Conservation (phyloP, 1,140 invertebrate genomes). For the Zaprionus lachaisei region DNA sequence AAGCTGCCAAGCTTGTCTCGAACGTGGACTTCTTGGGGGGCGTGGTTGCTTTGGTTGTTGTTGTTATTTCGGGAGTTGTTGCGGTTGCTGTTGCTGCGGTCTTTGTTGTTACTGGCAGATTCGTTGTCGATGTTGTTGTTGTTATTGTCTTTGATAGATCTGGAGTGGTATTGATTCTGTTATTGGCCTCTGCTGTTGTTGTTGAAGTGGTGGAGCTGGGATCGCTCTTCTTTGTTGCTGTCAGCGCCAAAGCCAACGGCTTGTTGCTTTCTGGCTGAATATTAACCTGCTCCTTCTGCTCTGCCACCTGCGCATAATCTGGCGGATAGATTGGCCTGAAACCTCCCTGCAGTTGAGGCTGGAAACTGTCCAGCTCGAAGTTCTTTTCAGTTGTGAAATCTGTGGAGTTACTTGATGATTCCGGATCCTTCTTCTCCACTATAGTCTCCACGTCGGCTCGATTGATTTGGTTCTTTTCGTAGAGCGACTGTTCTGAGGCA, state of each 20-base stretch:
- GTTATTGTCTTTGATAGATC: constrained; percentile 14
- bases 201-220: constrained; percentile 33
- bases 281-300: constrained; percentile 32
- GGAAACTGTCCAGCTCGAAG: constrained; percentile 89
- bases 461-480: constrained; percentile 78
- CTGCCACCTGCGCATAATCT: constrained; percentile 60
- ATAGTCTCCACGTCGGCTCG: constrained; percentile 63
- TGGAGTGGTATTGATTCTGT: neutral
- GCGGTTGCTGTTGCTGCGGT: neutral
- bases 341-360: constrained; percentile 89
- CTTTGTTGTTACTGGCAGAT: constrained; percentile 41
- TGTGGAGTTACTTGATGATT: constrained; percentile 30
- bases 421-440: constrained; percentile 44
- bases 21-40: constrained; percentile 70
- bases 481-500: constrained; percentile 56
- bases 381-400: constrained; percentile 64
- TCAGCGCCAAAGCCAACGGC: constrained; percentile 52
- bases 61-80: constrained; percentile 16
- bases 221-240: neutral
- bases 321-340: constrained; percentile 88
- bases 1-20: constrained; percentile 76
- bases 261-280: constrained; percentile 31
- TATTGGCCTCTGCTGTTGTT: constrained; percentile 11
- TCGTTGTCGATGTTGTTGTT: constrained; percentile 39
- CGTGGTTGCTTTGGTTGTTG: constrained; percentile 42